Evolutionary conservation across 2,113 vertebrate species (phyloP).

Genomic region (Anser brachyrhynchus): DNA sequence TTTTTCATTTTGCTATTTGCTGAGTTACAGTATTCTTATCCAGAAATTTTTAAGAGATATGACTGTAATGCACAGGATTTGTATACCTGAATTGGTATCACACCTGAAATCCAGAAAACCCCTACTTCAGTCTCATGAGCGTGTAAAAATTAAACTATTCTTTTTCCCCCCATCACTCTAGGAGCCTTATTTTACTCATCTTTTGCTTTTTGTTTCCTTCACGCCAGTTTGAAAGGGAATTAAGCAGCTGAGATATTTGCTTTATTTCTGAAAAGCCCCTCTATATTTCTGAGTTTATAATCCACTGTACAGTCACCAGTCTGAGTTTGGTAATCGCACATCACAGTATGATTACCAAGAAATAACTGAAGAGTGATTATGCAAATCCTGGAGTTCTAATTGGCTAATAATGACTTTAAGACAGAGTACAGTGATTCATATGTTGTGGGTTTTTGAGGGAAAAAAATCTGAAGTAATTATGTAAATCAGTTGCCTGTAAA

Average conservation of each 20-base stretch:
- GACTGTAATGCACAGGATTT: background rate
- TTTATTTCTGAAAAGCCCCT: slow-evolving; percentile 26
- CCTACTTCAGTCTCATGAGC: background rate
- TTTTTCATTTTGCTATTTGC: background rate
- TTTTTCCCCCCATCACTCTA: background rate
- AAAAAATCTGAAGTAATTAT: slow-evolving; percentile 51
- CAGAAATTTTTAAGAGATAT: background rate
- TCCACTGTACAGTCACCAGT: background rate
- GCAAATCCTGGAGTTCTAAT: slow-evolving; percentile 60
- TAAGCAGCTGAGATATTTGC: background rate
- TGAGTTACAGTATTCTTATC: background rate
- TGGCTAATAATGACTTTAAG: slow-evolving; percentile 66
- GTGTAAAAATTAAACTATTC: background rate
- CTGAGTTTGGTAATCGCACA: background rate
- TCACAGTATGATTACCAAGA: slow-evolving; percentile 52
- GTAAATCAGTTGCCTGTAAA: slow-evolving; percentile 54
- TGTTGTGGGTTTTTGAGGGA: slow-evolving; percentile 39
- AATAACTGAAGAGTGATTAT: slow-evolving; percentile 62
- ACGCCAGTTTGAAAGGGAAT: background rate
- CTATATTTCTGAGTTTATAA: slow-evolving; percentile 37
- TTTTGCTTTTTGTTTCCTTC: background rate
- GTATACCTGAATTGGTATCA: background rate
- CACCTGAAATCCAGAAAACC: background rate
- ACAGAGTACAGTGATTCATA: slow-evolving; percentile 52
- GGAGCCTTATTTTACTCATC: background rate